Evolutionary conservation across 2,888 invertebrate species (phyloP), one percentile per base, ranked within the genome.

Genomic region (Micropterix aruncella): DNA sequence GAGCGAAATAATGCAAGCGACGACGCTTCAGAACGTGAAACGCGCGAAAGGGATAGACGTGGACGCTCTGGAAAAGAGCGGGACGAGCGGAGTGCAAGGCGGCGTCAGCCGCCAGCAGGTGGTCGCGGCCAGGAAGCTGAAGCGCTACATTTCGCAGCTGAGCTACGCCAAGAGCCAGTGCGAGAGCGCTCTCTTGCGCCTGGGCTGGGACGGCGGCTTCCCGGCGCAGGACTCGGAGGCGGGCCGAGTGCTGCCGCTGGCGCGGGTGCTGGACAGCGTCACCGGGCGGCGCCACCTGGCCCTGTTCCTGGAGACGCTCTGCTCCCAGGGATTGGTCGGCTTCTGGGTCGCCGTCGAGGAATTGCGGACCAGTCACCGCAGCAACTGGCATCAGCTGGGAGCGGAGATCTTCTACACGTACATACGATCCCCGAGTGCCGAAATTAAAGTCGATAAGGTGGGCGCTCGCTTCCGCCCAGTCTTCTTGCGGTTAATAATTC

Each of bases 361-460:
- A 60, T 63, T 93, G 48, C 75, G 85, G 50, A 74, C 76, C 45
- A 77, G 86, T n/a, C 79, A 81, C 40, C 74, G 84, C 52, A 79
- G 79, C 47, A 77, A 77, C 51, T 84, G 84, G 77, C 90, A 92
- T 62, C 87, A 91, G 55, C 65, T 90, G 18, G 93, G 87, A 7
- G 86, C 88, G n/a, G 91, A 92, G 62, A 87, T 92, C 55, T 92
- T 88, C 65, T 90, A 91, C 58, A 88, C 87, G 2, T 91, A 86
- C 55, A 85, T 93, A 48, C 74, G 85, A 50, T 85, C 83, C 42
- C 83, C 85, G 2, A 81, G 81, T 47, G 83, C 85, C 1, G 84
- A 83, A 58, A 81, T 90, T 47, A 84, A 85, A 67, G 81, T 88
- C 38, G 86, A 88, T 57, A 89, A 83, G 66, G 75, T 75, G 54